A percentile compares a stretch with the other conserved stretches of the same genome.
phyloP scores from a whole-genome alignment of 2,888 invertebrate genomes.

The Diarsia rubi region DNA sequence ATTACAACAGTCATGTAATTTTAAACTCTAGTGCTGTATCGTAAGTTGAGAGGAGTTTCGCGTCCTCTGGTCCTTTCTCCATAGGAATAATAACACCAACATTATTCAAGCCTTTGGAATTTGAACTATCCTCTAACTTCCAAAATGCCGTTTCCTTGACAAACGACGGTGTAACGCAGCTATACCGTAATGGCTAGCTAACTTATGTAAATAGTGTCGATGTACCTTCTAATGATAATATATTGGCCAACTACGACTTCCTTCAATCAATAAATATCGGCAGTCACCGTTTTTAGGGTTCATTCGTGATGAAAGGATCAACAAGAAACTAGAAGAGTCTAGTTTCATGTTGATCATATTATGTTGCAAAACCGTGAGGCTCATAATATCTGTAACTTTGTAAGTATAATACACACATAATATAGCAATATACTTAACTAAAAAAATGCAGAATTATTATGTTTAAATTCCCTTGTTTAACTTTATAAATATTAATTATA shows the following conservation, averaged over 20 bases:
- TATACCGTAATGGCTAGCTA: constrained; percentile 23
- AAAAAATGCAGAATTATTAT: too few species aligned
- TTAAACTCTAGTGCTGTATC: not conserved
- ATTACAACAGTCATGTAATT: not conserved
- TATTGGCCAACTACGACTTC: constrained; percentile 40
- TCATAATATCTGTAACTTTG: too few species aligned
- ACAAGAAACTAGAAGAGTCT: too few species aligned
- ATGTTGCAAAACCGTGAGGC: not conserved
- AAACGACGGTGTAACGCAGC: constrained; percentile 27
- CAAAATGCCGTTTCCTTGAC: constrained; percentile 39
- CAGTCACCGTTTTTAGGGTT: constrained; percentile 16
- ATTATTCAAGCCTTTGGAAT: constrained; percentile 35
- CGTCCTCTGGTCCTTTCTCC: not conserved
- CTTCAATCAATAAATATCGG: constrained; percentile 29
- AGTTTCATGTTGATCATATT: not conserved
- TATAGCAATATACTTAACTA: too few species aligned
- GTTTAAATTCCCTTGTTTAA: too few species aligned
- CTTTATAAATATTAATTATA: too few species aligned
- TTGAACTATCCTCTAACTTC: constrained; percentile 11
- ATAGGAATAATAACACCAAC: constrained; percentile 25
- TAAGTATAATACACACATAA: too few species aligned
- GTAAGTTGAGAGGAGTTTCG: not conserved
- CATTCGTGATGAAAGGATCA: not conserved
- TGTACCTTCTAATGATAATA: constrained; percentile 15
- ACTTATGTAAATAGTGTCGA: constrained; percentile 50